Base-by-base conservation (phyloP, 2,888 invertebrate species). In the Cartodere bifasciata region DNA sequence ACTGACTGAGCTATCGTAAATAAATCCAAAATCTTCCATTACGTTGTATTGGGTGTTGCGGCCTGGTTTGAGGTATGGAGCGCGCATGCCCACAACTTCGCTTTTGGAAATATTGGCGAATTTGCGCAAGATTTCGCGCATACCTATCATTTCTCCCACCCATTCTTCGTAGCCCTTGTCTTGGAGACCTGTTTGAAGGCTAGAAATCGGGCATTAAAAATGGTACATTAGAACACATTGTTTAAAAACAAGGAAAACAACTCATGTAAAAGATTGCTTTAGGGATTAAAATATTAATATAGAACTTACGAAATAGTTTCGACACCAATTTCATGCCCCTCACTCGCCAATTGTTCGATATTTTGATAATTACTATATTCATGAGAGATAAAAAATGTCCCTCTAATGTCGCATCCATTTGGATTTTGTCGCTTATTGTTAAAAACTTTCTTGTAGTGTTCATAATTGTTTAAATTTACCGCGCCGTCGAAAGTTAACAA, bases 331-430 rank as follows among this genome's bases (percentile, higher is more conserved):
- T 94, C 94, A 52, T 92, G 88, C 22, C 91, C 90, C 41, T 83
- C 79, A 47, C 83, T 80, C 31, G 87, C 86, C 31, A 92, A 65
- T 49, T 83, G 71, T 58, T 94, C 90, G 12, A 90, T 83, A 75
- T 86, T 85, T 45, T 81, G 84, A 63, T 94, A 94, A 63, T 94
- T 91, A 53, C 90, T 90, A 64, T 80, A 80, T 55, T 80, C 79
- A 56, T 94, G 94, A 4, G 90, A 83, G 40, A 90, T 70, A 65
- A 92, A 94, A 68, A 92, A 94, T 3, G 94, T 94, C 37, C 88
- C 91, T 43, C 72, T 76, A 42, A 91, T 78, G 10, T 78, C 72
- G 50, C 92, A 92, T 10, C 83, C 85, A 55, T 94, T 91, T 25
- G 90, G 85, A 64, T 91, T 92, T 50, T 76, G 69, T 42, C 83